Percentiles rank a stretch among this genome's conserved stretches.
phyloP scores from a whole-genome alignment of 2,797 vertebrate species.

The Kryptopterus vitreolus region DNA sequence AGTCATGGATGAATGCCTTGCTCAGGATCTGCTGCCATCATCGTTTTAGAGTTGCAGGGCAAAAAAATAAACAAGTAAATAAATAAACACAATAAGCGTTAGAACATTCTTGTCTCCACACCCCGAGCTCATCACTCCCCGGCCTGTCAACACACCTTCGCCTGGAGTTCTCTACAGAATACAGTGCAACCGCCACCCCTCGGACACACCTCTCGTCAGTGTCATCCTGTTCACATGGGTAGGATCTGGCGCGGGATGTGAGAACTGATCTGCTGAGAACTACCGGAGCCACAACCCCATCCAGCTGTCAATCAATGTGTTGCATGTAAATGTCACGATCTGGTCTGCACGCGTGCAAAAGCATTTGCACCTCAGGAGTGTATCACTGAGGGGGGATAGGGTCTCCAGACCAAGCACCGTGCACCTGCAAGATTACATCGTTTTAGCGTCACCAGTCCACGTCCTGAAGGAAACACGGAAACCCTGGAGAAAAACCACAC shows the following conservation, averaged over 20 bases:
- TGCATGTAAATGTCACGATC: neutral
- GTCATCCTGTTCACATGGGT: conserved; percentile 2
- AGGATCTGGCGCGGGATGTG: conserved; percentile 56
- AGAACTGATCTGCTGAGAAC: conserved; percentile 62
- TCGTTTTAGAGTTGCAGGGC: neutral
- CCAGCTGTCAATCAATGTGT: neutral
- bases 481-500: neutral
- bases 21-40: neutral
- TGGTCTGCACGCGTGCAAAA: neutral
- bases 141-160: conserved; percentile 51
- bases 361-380: neutral
- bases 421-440: neutral
- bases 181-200: conserved; percentile 14
- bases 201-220: conserved; percentile 16
- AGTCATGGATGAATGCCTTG: conserved; percentile 16
- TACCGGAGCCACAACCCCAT: conserved; percentile 67
- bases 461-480: neutral
- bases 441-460: neutral
- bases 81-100: neutral
- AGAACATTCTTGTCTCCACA: conserved; percentile 49
- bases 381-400: too few relatives aligned
- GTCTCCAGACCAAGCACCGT: neutral
- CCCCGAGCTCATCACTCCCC: conserved; percentile 42
- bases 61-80: neutral
- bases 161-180: conserved; percentile 39